phyloP scores from a whole-genome alignment of 2,888 invertebrate genomes.

The Serrognathus titanus region DNA sequence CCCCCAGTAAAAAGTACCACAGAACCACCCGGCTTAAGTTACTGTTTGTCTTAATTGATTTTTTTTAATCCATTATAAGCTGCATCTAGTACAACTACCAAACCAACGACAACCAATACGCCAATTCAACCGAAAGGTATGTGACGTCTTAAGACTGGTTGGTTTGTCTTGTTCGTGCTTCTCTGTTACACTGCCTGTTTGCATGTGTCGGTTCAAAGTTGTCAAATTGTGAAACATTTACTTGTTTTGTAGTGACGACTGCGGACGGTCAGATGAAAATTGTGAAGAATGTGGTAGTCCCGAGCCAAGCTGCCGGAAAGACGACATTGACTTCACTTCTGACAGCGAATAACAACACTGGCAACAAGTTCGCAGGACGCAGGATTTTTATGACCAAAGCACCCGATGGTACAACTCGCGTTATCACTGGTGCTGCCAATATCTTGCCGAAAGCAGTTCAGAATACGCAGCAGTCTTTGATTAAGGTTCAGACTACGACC shows the following conservation, averaged over 20 bases:
- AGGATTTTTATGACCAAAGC: slow-evolving; percentile 75
- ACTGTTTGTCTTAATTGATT: slow-evolving; percentile 5
- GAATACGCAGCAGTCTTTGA: slow-evolving; percentile 50
- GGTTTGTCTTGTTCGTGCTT: slow-evolving; percentile 13
- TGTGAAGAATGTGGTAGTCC: slow-evolving; percentile 63
- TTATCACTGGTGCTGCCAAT: slow-evolving; percentile 58
- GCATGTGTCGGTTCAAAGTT: slow-evolving; percentile 4
- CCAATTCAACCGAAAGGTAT: slow-evolving; percentile 50
- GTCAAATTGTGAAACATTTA: slow-evolving; percentile 1
- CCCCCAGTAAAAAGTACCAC: too few relatives aligned
- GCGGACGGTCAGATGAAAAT: slow-evolving; percentile 63
- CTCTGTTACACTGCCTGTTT: slow-evolving; percentile 13
- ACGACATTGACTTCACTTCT: slow-evolving; percentile 66
- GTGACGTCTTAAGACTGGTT: slow-evolving; percentile 22
- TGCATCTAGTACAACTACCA: slow-evolving; percentile 33
- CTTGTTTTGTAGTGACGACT: slow-evolving; percentile 46
- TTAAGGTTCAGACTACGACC: slow-evolving; percentile 49
- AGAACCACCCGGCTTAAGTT: too few relatives aligned
- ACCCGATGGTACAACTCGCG: slow-evolving; percentile 63
- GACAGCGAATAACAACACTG: slow-evolving; percentile 56
- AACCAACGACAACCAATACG: slow-evolving; percentile 43
- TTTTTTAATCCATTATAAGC: slow-evolving; percentile 26
- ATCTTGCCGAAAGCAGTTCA: slow-evolving; percentile 53
- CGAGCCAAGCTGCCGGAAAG: slow-evolving; percentile 56
- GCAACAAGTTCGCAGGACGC: slow-evolving; percentile 65